These are phyloP conservation scores for Diglossa cyanea DNA, from an alignment of 2,797 vertebrate species.

Conservation along the genomic window DNA sequence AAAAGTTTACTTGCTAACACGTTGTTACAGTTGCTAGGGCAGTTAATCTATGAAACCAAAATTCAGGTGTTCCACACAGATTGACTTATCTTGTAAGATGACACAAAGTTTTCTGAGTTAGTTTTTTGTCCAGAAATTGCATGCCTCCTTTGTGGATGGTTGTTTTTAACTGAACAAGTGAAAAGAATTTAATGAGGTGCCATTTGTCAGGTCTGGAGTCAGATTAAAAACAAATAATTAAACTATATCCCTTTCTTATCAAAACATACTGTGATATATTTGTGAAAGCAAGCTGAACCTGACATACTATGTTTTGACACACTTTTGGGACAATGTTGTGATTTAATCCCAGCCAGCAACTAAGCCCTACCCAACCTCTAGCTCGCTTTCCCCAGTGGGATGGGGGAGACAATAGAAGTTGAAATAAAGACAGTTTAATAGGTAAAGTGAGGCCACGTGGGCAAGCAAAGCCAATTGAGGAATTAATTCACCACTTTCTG, in stretches of 20 bases:
- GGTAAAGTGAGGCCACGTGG: accelerated
- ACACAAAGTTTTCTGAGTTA: conserved; percentile 20
- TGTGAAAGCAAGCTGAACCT: conserved; percentile 61
- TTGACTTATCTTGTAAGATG: neutral
- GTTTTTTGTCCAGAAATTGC: conserved; percentile 45
- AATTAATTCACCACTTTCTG: neutral
- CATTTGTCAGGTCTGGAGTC: conserved; percentile 69
- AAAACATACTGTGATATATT: conserved; percentile 68
- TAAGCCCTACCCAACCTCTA: neutral
- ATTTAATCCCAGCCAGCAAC: neutral
- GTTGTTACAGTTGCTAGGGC: neutral
- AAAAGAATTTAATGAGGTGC: conserved; percentile 61
- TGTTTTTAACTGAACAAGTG: conserved; percentile 61
- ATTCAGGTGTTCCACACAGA: neutral
- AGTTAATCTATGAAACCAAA: neutral
- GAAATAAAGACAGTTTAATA: neutral
- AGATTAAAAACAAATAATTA: conserved; percentile 75
- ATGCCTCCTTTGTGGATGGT: conserved; percentile 13
- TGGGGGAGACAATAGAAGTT: neutral
- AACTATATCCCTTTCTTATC: conserved; percentile 56
- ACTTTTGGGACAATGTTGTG: neutral
- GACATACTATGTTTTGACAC: conserved; percentile 66
- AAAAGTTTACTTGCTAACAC: neutral
- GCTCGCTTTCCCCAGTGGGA: neutral
- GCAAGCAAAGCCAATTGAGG: neutral